These are phyloP conservation scores for Chaenocephalus aceratus DNA, from an alignment of 2,113 vertebrate species.

Conservation along the genomic window DNA sequence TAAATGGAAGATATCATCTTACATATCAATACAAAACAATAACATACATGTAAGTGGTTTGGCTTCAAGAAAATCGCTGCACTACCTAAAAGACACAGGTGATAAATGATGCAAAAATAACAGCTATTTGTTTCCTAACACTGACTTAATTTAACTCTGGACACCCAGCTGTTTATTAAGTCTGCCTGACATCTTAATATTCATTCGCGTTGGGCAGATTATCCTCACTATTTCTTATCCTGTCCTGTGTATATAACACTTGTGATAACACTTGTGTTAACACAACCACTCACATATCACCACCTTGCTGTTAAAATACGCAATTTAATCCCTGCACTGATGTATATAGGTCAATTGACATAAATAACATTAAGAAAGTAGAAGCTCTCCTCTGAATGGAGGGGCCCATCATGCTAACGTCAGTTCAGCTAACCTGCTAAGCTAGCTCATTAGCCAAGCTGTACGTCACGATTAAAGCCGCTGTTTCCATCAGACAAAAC, in stretches of 20 bases:
- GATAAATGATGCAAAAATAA: neutral
- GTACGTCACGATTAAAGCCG: slow-evolving; percentile 11
- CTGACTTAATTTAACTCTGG: neutral
- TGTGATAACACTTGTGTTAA: neutral
- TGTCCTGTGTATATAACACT: neutral
- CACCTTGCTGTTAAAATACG: neutral
- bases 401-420: slow-evolving; percentile 68
- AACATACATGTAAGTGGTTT: neutral
- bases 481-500: neutral
- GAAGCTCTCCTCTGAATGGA: slow-evolving; percentile 54
- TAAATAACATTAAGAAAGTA: neutral
- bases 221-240: neutral
- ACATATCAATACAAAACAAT: neutral
- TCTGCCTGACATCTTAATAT: slow-evolving; percentile 46
- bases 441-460: slow-evolving; percentile 51
- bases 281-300: neutral
- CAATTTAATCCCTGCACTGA: accelerated
- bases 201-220: slow-evolving; percentile 31
- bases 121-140: neutral
- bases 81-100: neutral
- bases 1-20: neutral
- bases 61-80: no score
- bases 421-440: slow-evolving; percentile 60
- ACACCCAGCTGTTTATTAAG: slow-evolving; percentile 1
- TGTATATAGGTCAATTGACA: neutral